Conservation (phyloP, 2,888 invertebrate genomes). For the Enchytraeus crypticus region DNA sequence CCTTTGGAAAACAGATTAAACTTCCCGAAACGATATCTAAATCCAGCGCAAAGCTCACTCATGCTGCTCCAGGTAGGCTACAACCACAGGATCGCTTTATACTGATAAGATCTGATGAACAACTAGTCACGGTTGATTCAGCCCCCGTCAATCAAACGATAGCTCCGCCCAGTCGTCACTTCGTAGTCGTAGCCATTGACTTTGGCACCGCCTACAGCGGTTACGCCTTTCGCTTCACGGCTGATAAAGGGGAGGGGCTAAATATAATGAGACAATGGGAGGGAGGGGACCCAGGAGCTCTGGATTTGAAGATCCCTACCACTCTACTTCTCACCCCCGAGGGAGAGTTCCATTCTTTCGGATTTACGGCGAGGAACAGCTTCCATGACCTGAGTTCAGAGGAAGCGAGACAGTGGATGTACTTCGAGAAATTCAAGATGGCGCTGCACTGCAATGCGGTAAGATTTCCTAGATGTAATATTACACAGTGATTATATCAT, state of each 20-base stretch:
- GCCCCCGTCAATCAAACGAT: too few species aligned
- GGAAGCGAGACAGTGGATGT: constrained; percentile 53
- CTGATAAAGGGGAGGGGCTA: constrained; percentile 52
- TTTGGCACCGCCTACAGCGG: constrained; percentile 57
- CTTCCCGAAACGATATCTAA: not conserved
- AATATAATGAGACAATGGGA: constrained; percentile 56
- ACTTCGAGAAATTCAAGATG: constrained; percentile 57
- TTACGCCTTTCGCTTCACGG: constrained; percentile 53
- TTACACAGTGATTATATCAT: too few species aligned
- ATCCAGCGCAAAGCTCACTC: not conserved
- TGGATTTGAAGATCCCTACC: constrained; percentile 55
- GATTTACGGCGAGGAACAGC: constrained; percentile 53
- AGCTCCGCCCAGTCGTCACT: too few species aligned
- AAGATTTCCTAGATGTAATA: too few species aligned
- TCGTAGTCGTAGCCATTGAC: constrained; percentile 55
- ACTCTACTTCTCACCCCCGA: constrained; percentile 52
- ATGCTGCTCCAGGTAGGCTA: not conserved
- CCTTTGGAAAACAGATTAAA: constrained; percentile 41
- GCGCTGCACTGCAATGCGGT: constrained; percentile 52
- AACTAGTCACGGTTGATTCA: too few species aligned
- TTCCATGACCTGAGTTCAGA: constrained; percentile 53
- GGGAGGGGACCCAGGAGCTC: constrained; percentile 51
- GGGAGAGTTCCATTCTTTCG: constrained; percentile 54
- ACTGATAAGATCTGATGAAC: too few species aligned
- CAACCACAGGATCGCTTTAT: too few species aligned